Evolutionary conservation across 35 echinoderm and acorn worm species (phyloP), one percentile per base, ranked within the genome.

Genomic region (Eucidaris tribuloides): DNA sequence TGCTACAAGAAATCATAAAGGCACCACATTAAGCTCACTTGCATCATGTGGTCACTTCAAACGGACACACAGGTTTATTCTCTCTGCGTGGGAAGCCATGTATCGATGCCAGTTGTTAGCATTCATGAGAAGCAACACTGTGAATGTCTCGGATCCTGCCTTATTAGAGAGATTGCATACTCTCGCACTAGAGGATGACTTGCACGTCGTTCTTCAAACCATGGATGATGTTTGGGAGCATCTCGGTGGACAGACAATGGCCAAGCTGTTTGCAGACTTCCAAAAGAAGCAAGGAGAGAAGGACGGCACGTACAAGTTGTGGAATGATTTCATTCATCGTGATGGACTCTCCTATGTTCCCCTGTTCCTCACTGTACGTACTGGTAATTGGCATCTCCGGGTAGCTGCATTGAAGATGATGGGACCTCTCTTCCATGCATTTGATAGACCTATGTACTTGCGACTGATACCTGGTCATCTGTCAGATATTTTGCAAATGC

Each of bases 381-480:
- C 43, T 0, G 38, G 81, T 38, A 83, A 83, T 24, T 83, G 80
- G 80, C 5, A 83, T 45, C 57, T 83, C 25, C 28, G 59, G 33
- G 35, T 83, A 7, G 45, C 52, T 55, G 43, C 78, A 31, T 20
- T 81, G 28, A 81, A 81, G 46, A 41, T 70, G 9, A 65, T 65
- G 4, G 81, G 37, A 5, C 81, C 57, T 9, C 60, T 83, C 42
- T 83, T 83, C 45, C 81, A 83, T 43, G 81, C 81, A 5, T 66
- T 65, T 46, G 81, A 83, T 0, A 2, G 81, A 1, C 38, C 82
- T 31, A 84, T 65, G 7, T 57, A 84, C 20, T 44, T 71, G 4
- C 43, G 9, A 19, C 40, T 84, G 0, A 72, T 84, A 19, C 82
- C 63, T 27, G 24, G 61, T 7, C 82, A 84, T 40, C 15, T 84